A percentile compares a stretch with the other conserved stretches of the same genome.
These are phyloP conservation scores for Hemaris fuciformis DNA, from an alignment of 2,888 invertebrate genomes.

Conservation along the genomic window DNA sequence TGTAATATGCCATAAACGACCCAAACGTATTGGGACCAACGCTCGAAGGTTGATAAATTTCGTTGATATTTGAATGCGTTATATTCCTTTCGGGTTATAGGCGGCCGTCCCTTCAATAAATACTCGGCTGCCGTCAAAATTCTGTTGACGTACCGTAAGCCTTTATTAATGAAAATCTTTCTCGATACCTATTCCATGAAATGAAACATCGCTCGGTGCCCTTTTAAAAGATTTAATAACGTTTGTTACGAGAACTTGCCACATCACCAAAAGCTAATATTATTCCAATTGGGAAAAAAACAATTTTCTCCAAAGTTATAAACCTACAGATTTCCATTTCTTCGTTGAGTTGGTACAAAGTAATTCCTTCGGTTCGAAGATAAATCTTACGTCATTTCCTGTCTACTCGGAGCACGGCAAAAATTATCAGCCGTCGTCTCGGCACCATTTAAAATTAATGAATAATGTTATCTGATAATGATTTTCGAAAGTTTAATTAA, in stretches of 20 bases:
- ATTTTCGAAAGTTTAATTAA: conserved; percentile 78
- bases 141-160: conserved; percentile 55
- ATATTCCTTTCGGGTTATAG: conserved; percentile 66
- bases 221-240: conserved; percentile 53
- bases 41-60: conserved; percentile 75
- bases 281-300: conserved; percentile 67
- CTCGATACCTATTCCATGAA: conserved; percentile 35
- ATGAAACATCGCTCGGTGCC: conserved; percentile 35
- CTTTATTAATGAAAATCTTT: conserved; percentile 58
- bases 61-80: conserved; percentile 77
- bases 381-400: conserved; percentile 78
- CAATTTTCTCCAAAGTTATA: conserved; percentile 73
- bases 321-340: conserved; percentile 76
- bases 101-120: conserved; percentile 64
- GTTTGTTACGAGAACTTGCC: conserved; percentile 55
- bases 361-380: conserved; percentile 73
- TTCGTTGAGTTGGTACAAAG: conserved; percentile 69
- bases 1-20: conserved; percentile 77
- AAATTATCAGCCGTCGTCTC: conserved; percentile 76
- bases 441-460: conserved; percentile 78
- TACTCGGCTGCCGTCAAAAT: conserved; percentile 51
- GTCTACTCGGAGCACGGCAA: conserved; percentile 65
- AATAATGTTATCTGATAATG: conserved; percentile 81
- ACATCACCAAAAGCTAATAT: conserved; percentile 64
- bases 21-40: conserved; percentile 73